These are phyloP conservation scores for Uropetala carovei DNA, from an alignment of 2,888 invertebrate genomes.

Conservation along the genomic window DNA sequence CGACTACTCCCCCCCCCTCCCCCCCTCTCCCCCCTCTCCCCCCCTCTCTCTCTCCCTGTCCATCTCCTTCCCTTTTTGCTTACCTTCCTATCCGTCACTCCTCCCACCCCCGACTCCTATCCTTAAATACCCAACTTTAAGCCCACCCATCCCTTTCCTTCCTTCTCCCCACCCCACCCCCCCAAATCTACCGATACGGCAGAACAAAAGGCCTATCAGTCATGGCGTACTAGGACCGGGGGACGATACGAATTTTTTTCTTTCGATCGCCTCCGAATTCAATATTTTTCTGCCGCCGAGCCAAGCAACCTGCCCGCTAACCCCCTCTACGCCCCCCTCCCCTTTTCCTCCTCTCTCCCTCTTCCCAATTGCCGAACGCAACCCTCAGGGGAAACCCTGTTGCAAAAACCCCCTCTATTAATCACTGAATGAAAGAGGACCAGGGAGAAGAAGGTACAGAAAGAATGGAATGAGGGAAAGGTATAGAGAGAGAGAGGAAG, in stretches of 20 bases:
- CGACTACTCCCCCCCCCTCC: background rate
- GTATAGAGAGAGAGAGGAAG: background rate
- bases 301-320: background rate
- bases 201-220: conserved; percentile 57
- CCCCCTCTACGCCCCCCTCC: background rate
- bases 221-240: conserved; percentile 45
- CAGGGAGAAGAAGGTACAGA: background rate
- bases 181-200: background rate
- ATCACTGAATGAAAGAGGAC: conserved; percentile 43
- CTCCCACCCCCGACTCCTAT: background rate
- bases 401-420: conserved; percentile 54
- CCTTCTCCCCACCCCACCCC: background rate
- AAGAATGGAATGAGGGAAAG: background rate
- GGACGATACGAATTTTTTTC: conserved; percentile 61
- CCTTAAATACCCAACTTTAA: background rate
- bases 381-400: conserved; percentile 38
- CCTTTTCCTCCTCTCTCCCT: background rate
- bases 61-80: background rate
- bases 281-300: conserved; percentile 49
- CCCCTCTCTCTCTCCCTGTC: background rate
- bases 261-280: conserved; percentile 58
- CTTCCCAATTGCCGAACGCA: background rate
- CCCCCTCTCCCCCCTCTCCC: background rate
- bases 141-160: background rate
- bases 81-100: background rate